Percentiles rank a stretch among this genome's conserved stretches.
Evolutionary conservation across 1,140 invertebrate species (phyloP).

Genomic region (Pantala flavescens): DNA sequence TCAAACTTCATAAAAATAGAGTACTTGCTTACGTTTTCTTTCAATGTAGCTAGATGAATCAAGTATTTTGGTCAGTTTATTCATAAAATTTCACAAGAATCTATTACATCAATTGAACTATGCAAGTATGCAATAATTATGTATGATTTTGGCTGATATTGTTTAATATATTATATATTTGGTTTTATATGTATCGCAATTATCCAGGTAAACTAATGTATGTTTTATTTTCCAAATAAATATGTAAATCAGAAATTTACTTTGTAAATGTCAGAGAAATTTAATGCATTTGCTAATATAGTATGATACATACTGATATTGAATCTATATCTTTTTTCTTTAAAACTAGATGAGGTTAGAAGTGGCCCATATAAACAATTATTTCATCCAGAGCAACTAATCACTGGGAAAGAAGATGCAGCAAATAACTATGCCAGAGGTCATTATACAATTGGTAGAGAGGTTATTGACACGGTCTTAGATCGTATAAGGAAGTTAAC

Average conservation of each 20-base stretch:
- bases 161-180: too few relatives aligned
- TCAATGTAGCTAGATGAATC: too few relatives aligned
- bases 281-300: not conserved
- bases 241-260: not conserved
- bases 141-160: too few relatives aligned
- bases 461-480: slow-evolving; percentile 36
- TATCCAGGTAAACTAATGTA: too few relatives aligned
- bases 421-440: slow-evolving; percentile 49
- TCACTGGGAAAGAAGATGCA: slow-evolving; percentile 69
- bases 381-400: slow-evolving; percentile 59
- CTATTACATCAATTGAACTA: too few relatives aligned
- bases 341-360: slow-evolving; percentile 44
- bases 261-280: not conserved
- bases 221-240: not conserved
- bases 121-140: too few relatives aligned
- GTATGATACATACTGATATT: slow-evolving; percentile 13
- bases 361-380: slow-evolving; percentile 50
- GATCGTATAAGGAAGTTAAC: slow-evolving; percentile 34
- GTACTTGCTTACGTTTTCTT: too few relatives aligned
- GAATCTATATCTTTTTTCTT: not conserved
- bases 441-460: slow-evolving; percentile 49
- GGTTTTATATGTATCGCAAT: too few relatives aligned
- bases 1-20: not conserved
- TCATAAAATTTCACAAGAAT: too few relatives aligned
- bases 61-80: too few relatives aligned